Evolutionary conservation across 1,140 invertebrate genomes (phyloP), one percentile per base, ranked within the genome.

Genomic region (Drosophila serrata): DNA sequence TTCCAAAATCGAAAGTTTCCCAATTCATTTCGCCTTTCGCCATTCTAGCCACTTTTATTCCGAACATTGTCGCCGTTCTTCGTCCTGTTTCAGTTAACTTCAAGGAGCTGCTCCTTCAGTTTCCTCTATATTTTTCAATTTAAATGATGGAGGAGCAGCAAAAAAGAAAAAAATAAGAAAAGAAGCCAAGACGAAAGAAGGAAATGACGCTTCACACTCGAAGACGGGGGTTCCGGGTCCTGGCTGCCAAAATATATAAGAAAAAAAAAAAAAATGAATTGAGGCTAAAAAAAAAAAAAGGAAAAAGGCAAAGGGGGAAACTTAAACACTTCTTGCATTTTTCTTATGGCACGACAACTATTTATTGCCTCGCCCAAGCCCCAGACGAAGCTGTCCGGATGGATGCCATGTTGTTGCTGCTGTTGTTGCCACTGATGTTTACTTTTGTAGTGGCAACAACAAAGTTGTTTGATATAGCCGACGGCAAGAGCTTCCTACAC

Each of bases 251-350:
- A 81, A 77, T 42, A 22, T 15, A 45, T 69, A 70, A 40, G 24
- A 17, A 22, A 45, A 74, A 70, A 40, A 31, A 17, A 22, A 19
- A 29, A 53, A 29, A 27, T 15, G 15, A 42, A 57, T 42, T 45
- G 15, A 40, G 12, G 6, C 7, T 17, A 43, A 35, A 37, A 29
- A 43, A 13, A 24, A 43, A 53, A 37, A 29, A 31, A 15, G 42
- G 43, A 13, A 53, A 43, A 39, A 42, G 24, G 19, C 27, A 24
- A 42, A 22, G 19, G 39, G 53, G 65, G 17, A 24, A 88, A 84
- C 84, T 87, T 87, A 84, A 88, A 87, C 84, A 87, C 84, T 87
- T 70, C 84, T 87, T 87, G 84, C 84, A 87, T 87, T 87, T 87
- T 87, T 88, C 84, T 70, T 84, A 87, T 84, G 85, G 81, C 76